Evolutionary conservation across 1,140 invertebrate genomes (phyloP).

Genomic region (Eumaeus atala): DNA sequence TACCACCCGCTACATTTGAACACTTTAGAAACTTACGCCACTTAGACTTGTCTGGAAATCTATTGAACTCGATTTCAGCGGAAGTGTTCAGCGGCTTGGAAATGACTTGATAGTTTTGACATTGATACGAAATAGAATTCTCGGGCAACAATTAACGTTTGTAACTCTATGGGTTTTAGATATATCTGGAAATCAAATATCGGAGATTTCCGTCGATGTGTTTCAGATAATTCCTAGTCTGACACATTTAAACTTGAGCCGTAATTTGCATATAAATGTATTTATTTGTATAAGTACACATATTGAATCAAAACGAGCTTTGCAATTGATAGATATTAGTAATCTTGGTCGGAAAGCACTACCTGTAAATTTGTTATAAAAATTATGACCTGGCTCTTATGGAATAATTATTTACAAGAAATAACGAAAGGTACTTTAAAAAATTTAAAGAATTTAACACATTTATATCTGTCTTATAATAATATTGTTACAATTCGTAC

Average conservation of each 20-base stretch:
- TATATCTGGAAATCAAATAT: conserved; percentile 85
- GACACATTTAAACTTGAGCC: conserved; percentile 84
- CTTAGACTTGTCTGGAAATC: conserved; percentile 86
- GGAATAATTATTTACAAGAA: conserved; percentile 81
- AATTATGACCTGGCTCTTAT: conserved; percentile 78
- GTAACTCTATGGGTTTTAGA: conserved; percentile 81
- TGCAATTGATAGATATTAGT: conserved; percentile 83
- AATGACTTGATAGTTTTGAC: conserved; percentile 82
- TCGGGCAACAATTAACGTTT: conserved; percentile 79
- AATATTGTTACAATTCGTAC: conserved; percentile 84
- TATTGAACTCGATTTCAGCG: conserved; percentile 80
- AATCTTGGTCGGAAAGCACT: conserved; percentile 81
- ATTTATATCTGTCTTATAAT: conserved; percentile 84
- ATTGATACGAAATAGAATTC: conserved; percentile 84
- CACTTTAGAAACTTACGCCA: conserved; percentile 83
- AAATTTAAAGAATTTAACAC: conserved; percentile 81
- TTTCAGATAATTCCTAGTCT: conserved; percentile 81
- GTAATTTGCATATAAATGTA: conserved; percentile 80
- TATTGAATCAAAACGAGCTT: conserved; percentile 77
- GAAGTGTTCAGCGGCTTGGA: conserved; percentile 87
- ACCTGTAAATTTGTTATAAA: conserved; percentile 82
- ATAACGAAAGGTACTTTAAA: conserved; percentile 82
- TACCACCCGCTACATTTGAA: conserved; percentile 85
- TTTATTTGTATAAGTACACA: conserved; percentile 74
- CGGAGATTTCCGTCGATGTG: conserved; percentile 78